Evolutionary conservation across 2,113 vertebrate genomes (phyloP).

Genomic region (Brevimyrus niger): DNA sequence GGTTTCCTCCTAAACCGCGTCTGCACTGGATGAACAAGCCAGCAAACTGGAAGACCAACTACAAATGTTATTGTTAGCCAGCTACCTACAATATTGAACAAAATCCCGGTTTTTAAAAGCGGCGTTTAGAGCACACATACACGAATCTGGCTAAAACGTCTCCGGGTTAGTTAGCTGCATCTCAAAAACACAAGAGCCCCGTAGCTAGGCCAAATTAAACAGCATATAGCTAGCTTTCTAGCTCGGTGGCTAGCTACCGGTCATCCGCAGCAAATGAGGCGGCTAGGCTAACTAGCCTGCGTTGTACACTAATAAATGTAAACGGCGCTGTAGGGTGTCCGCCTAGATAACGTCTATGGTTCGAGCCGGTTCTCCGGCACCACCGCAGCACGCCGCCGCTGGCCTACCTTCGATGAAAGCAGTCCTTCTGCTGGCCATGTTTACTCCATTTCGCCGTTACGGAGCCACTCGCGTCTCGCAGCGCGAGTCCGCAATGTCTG

Average conservation of each 20-base stretch:
- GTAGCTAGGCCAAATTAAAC: neutral
- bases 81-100: neutral
- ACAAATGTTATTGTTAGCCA: neutral
- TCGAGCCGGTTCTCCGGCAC: neutral
- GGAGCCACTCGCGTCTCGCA: neutral
- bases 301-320: neutral
- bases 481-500: neutral
- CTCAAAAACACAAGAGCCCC: neutral
- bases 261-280: neutral
- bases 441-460: constrained; percentile 52
- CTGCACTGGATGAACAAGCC: neutral
- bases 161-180: neutral
- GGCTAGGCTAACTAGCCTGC: neutral
- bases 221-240: neutral
- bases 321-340: neutral
- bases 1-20: neutral
- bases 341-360: neutral
- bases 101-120: neutral
- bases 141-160: neutral
- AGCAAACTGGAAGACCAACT: neutral
- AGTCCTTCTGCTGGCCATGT: constrained; percentile 62
- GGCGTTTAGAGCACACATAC: neutral
- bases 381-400: neutral
- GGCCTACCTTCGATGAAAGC: constrained; percentile 63
- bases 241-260: neutral